These are phyloP conservation scores for Danio albolineatus DNA, from an alignment of 2,797 vertebrate genomes.

Conservation along the genomic window DNA sequence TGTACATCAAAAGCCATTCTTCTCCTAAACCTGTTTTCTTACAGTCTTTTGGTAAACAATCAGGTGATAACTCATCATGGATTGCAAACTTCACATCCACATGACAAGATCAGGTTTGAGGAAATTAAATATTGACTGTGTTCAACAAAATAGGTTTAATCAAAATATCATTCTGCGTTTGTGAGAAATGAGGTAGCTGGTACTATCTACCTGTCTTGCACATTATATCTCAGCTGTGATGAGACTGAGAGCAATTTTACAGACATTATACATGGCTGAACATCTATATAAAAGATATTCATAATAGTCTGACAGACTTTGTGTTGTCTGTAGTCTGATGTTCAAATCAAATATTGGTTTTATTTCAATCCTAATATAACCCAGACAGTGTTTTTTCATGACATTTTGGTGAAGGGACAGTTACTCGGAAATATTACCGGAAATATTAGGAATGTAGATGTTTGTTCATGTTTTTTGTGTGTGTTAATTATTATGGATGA, in stretches of 20 bases:
- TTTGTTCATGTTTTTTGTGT: neutral
- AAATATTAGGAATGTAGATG: neutral
- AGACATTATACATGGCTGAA: neutral
- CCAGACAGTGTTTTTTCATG: neutral
- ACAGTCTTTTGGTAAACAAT: slow-evolving; percentile 1
- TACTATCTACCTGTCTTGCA: neutral
- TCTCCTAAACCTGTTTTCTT: neutral
- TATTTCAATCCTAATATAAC: neutral
- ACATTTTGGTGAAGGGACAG: too few relatives aligned
- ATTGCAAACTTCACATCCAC: neutral
- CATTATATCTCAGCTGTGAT: neutral
- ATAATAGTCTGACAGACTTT: neutral
- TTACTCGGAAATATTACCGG: neutral
- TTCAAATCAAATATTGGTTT: slow-evolving; percentile 2
- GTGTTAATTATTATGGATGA: slow-evolving; percentile 21
- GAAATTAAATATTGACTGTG: slow-evolving; percentile 34
- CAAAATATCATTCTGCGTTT: neutral
- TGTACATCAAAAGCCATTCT: neutral
- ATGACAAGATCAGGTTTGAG: neutral
- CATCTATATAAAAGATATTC: neutral
- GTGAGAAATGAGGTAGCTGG: neutral
- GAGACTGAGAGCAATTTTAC: neutral
- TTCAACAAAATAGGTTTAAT: neutral
- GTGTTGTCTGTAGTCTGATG: neutral
- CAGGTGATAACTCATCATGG: neutral